These are phyloP conservation scores for Acestrorhynchus altus DNA, from an alignment of 2,797 vertebrate genomes.

Conservation along the genomic window DNA sequence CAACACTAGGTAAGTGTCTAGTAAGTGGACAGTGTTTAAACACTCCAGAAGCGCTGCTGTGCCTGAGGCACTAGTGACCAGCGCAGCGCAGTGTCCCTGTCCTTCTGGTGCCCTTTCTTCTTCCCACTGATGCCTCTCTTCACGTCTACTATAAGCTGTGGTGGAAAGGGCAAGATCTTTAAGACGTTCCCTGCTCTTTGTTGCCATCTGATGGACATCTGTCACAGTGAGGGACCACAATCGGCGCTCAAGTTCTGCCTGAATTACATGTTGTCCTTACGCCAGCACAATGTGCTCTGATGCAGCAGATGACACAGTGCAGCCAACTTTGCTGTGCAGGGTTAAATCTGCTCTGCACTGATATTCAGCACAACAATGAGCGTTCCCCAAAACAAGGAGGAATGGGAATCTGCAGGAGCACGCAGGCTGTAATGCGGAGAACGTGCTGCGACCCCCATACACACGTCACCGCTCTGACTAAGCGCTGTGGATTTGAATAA, in stretches of 20 bases:
- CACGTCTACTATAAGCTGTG: neutral
- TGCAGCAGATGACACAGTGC: conserved; percentile 47
- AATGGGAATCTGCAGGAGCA: neutral
- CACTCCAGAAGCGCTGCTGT: no score
- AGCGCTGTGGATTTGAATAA: conserved; percentile 12
- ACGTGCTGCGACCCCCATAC: neutral
- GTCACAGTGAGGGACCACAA: conserved; percentile 8
- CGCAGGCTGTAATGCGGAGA: neutral
- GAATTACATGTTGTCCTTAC: conserved; percentile 61
- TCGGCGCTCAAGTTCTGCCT: conserved; percentile 63
- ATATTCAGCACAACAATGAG: conserved; percentile 11
- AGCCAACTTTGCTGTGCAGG: conserved; percentile 1
- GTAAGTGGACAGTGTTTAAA: no score
- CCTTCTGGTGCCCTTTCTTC: no score
- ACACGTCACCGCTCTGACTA: conserved; percentile 1
- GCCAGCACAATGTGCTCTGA: conserved; percentile 27
- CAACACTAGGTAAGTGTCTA: no score
- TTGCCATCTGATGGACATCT: conserved; percentile 70
- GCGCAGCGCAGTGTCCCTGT: no score
- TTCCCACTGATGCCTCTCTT: no score
- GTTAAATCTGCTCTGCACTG: conserved; percentile 16
- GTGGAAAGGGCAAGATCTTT: no score
- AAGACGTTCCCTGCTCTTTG: conserved; percentile 45
- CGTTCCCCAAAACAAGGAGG: neutral
- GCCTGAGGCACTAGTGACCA: no score